These are phyloP conservation scores for Frankliniella intonsa DNA, from an alignment of 2,888 invertebrate genomes.

Conservation along the genomic window DNA sequence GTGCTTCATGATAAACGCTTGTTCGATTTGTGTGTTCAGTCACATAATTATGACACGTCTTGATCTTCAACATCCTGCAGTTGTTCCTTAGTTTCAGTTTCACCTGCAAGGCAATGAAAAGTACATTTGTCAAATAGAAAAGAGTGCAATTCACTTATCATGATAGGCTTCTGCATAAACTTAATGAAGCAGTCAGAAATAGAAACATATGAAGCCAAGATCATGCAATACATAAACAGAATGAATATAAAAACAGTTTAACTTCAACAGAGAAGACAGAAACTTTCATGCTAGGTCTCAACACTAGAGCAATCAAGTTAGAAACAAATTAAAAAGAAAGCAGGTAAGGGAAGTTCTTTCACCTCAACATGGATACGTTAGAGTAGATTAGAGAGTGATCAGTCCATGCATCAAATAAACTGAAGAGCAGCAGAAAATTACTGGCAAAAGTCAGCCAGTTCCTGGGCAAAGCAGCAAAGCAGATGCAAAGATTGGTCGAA, in stretches of 20 bases:
- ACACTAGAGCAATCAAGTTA: not conserved
- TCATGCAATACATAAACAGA: not conserved
- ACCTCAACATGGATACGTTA: not conserved
- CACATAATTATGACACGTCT: slow-evolving; percentile 78
- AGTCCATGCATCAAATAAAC: not conserved
- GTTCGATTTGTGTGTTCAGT: slow-evolving; percentile 31
- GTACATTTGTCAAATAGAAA: not conserved
- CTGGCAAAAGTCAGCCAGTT: too few relatives aligned
- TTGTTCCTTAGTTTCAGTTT: slow-evolving; percentile 85
- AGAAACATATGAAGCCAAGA: not conserved
- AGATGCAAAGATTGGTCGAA: too few relatives aligned
- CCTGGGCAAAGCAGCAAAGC: too few relatives aligned
- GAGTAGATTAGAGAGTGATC: not conserved
- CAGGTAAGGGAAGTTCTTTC: not conserved
- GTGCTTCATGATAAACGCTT: slow-evolving; percentile 2
- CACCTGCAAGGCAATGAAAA: slow-evolving; percentile 56
- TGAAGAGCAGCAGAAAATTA: not conserved
- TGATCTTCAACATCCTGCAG: slow-evolving; percentile 92
- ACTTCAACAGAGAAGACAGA: slow-evolving; percentile 19
- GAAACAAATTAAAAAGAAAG: too few relatives aligned
- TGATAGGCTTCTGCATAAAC: not conserved
- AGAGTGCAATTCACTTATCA: too few relatives aligned
- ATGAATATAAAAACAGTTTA: slow-evolving; percentile 8
- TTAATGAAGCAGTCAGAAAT: slow-evolving; percentile 18
- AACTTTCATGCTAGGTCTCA: slow-evolving; percentile 10